These are phyloP conservation scores for Venturia canescens DNA, from an alignment of 1,140 invertebrate species.

Conservation along the genomic window DNA sequence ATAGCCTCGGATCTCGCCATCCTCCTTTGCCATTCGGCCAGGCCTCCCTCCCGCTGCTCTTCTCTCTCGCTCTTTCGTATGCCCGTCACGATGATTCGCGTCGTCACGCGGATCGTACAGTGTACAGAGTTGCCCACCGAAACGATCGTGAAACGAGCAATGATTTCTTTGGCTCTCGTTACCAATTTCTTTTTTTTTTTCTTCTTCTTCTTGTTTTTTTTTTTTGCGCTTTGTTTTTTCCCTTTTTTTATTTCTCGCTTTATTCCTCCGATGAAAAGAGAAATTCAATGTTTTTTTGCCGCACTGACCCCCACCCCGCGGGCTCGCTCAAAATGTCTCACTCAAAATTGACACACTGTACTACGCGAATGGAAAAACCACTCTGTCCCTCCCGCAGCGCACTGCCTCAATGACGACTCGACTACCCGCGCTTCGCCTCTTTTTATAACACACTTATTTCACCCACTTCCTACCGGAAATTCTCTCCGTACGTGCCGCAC, in stretches of 20 bases:
- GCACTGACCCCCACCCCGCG: background rate
- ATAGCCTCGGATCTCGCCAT: slow-evolving; percentile 67
- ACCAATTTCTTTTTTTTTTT: background rate
- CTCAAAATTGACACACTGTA: background rate
- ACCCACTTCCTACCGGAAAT: slow-evolving; percentile 19
- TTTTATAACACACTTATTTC: background rate
- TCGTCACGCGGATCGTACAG: slow-evolving; percentile 33
- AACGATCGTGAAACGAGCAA: slow-evolving; percentile 33
- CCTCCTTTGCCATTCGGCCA: slow-evolving; percentile 56
- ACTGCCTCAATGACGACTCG: too few species aligned
- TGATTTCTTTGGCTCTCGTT: background rate
- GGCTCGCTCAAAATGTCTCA: too few species aligned
- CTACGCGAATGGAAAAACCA: too few species aligned
- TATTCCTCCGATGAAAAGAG: background rate
- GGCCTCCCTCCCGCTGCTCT: slow-evolving; percentile 14
- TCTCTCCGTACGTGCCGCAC: background rate
- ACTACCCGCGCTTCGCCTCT: background rate
- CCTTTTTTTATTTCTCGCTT: background rate
- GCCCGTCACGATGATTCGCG: slow-evolving; percentile 36
- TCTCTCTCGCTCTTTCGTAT: slow-evolving; percentile 47
- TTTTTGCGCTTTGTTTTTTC: background rate
- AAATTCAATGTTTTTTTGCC: background rate
- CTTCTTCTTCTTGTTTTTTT: background rate
- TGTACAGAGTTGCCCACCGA: slow-evolving; percentile 7
- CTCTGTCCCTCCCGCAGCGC: too few species aligned